Base-by-base conservation (phyloP, 2,888 invertebrate genomes). In the Dynastes grantii region DNA sequence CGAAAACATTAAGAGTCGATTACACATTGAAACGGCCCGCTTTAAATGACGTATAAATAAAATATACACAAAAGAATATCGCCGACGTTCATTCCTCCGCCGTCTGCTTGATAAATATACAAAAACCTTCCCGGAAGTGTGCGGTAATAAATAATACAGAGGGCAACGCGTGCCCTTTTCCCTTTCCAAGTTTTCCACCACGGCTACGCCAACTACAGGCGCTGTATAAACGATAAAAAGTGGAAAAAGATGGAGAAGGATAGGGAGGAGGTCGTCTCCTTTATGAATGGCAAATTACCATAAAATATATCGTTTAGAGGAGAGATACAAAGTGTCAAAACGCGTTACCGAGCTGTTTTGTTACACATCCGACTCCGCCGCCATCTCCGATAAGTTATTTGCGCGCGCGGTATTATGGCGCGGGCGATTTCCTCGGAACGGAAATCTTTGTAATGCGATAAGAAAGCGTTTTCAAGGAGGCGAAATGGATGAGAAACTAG, bases 241-340 rank as follows among this genome's bases (percentile, higher is more conserved):
- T 58, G 73, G 73, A 73, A 73, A 53, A 58, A 51, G 45, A 9
- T 37, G 32, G 32, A 37, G 45, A 45, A 45, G 45, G 11, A 9
- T 53, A 58, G 16, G 55, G 73, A 73, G 58, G 22, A 40, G 45
- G 45, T 27, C 58, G 58, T 76, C 32, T 37, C 78, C 78, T 78
- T 80, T 78, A 80, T 80, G 79, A 81, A 77, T 77, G 78, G 78
- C 78, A 80, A 83, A 83, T 83, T 77, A 81, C 80, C 68, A 80
- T 79, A 80, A 83, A 82, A 84, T 82, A 81, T 81, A 83, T 81
- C 81, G 82, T 82, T 83, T 84, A 83, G 79, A 80, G 73, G 58
- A 77, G 58, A 77, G 81, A 81, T 82, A 83, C 82, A 82, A 82
- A 83, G 83, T 84, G 84, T 84, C 83, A 84, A 85, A 85, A 83